Percentiles rank a stretch among this genome's conserved stretches.
These are phyloP conservation scores for Steinernema carpocapsae DNA, from an alignment of 2,888 invertebrate genomes.

Conservation along the genomic window DNA sequence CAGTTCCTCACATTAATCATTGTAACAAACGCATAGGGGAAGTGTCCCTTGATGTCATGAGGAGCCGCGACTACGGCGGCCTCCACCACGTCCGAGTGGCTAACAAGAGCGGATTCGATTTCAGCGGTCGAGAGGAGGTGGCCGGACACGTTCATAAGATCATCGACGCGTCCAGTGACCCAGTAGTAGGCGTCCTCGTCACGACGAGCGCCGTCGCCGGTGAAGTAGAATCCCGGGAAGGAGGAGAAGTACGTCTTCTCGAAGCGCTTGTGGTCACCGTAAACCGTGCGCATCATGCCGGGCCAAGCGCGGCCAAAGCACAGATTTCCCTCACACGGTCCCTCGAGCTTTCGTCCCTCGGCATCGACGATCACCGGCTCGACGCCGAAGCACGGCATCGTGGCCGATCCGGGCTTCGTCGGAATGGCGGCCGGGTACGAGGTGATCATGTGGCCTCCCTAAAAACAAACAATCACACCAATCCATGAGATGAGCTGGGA, in stretches of 20 bases:
- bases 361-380: constrained; percentile 86
- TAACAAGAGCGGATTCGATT: constrained; percentile 74
- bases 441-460: constrained; percentile 91
- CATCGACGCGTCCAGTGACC: constrained; percentile 78
- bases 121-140: constrained; percentile 97
- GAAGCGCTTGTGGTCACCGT: constrained; percentile 84
- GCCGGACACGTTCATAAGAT: constrained; percentile 99
- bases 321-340: constrained; percentile 89
- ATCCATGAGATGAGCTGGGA: constrained; percentile 9
- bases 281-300: constrained; percentile 93
- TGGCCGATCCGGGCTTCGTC: constrained; percentile 97
- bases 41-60: constrained; percentile 93
- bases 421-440: constrained; percentile 93
- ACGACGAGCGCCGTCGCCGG: constrained; percentile 80
- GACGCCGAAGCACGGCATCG: constrained; percentile 96
- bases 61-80: constrained; percentile 94
- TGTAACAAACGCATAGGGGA: constrained; percentile 93
- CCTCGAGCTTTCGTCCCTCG: constrained; percentile 82
- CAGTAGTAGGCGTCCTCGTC: constrained; percentile 88
- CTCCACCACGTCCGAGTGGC: constrained; percentile 79
- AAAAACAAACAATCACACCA: not conserved
- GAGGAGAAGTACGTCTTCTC: constrained; percentile 91
- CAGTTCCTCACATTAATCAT: constrained; percentile 76
- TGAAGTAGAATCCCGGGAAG: constrained; percentile 95
- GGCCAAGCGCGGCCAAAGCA: constrained; percentile 95